Evolutionary conservation across 2,888 invertebrate genomes (phyloP), one percentile per base, ranked within the genome.

Genomic region (Rotaria socialis): DNA sequence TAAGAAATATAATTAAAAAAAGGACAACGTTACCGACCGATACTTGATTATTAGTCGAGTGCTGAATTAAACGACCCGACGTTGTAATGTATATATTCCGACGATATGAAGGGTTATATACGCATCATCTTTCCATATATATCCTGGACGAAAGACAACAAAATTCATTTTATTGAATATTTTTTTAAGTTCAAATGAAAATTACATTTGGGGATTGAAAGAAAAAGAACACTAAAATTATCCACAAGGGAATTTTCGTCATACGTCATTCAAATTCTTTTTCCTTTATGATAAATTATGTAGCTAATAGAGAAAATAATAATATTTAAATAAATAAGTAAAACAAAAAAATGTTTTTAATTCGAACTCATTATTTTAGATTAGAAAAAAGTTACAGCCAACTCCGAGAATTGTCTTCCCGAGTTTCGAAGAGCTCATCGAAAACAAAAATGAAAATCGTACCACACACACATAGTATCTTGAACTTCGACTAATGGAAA

Each of bases 71-170:
- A 56, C 56, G 56, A 56, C 56, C 56, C 56, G 56, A 56, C 56
- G 56, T 56, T 67, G 67, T 27, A 16, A 35, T 67, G 67, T 24
- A 67, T 67, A 67, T 67, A 67, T 67, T 67, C 67, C 27, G 67
- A 35, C 35, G 16, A 35, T 67, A 67, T 27, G 27, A 67, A 67
- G 27, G 67, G 67, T 67, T 67, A 67, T 27, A 67, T 67, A 67
- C 67, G 27, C 35, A 27, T 19, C 27, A 35, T 27, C 16, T 16
- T 41, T 67, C 67, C 67, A 67, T 41, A 35, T 41, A 35, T 35
- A 67, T 35, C 67, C 67, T 67, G 67, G 67, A 67, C 27, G 67
- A 67, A 67, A 67, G 35, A 67, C 67, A 67, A 27, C 16, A 67
- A 67, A 67, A 35, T 14, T 35, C 1, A 16, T 67, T 14, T 67